Conservation (phyloP, 2,113 vertebrate species). For the Trematocara nigrifrons region DNA sequence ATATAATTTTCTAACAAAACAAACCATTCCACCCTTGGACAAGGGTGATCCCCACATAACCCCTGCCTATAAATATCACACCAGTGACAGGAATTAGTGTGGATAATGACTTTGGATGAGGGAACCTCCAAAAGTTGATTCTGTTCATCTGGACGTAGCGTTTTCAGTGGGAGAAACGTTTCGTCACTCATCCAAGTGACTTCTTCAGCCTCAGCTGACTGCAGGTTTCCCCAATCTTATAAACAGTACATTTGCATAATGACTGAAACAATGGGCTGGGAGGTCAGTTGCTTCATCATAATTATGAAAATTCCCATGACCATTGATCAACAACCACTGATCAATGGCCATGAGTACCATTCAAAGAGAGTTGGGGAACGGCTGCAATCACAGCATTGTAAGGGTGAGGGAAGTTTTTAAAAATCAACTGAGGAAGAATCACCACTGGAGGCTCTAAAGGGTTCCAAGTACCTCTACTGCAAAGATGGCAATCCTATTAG, state of each 20-base stretch:
- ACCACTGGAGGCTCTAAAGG: not conserved
- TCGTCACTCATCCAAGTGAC: not conserved
- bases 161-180: not conserved
- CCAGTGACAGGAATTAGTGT: slow-evolving; percentile 16
- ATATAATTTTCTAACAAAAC: not conserved
- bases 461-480: not conserved
- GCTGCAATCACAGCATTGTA: not conserved
- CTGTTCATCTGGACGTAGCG: not conserved
- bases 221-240: not conserved
- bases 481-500: not conserved
- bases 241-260: not conserved
- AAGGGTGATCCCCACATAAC: slow-evolving; percentile 28
- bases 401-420: not conserved
- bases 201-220: not conserved
- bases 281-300: not conserved
- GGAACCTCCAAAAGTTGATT: not conserved
- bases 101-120: slow-evolving; percentile 45
- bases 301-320: not conserved
- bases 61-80: slow-evolving; percentile 59
- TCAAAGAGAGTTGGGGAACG: not conserved
- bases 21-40: not conserved
- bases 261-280: not conserved
- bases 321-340: not conserved
- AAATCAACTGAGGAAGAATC: not conserved
- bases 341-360: not conserved